Base-by-base conservation (phyloP, 2,888 invertebrate genomes). In the Pristionchus fissidentatus region DNA sequence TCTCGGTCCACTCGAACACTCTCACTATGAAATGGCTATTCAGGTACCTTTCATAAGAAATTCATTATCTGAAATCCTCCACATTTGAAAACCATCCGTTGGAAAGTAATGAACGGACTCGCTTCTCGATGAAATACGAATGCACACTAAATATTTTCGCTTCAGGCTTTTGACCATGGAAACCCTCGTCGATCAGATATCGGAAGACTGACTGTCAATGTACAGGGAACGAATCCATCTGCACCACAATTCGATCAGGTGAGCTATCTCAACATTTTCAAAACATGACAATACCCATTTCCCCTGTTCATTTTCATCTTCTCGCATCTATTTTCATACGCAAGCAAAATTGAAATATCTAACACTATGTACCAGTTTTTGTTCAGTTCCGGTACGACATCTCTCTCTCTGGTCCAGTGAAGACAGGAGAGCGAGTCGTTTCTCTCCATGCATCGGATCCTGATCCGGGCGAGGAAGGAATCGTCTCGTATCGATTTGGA, bases 231-330 rank as follows among this genome's bases (percentile, higher is more conserved):
- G 0, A 91, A 91, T 83, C 89, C 90, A 13, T 86, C 87, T 15
- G 87, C 90, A 8, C 91, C 91, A 0, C 88, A 88, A 35, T 91
- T 91, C 77, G 90, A 90, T 32, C 79, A 90, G 60, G 89, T 89
- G 15, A 43, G 85, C 77, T 49, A 4, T 1, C 38, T 60, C 60
- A 32, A 82, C 22, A 13, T n/a, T 15, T 13, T 57, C 29, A 57
- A 57, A 57, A 26, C 3, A 57, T 0, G n/a, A 32, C 5, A 52
- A 77, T 70, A 19, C 26, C 77, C 29, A 26, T 75, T 49, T 55
- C 55, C 46, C 10, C 13, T 55, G 43, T 19, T 38, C 29, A 19
- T 15, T 35, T n/a, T n/a, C n/a, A n/a, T n/a, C n/a, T n/a, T n/a
- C n/a, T n/a, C n/a, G n/a, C n/a, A n/a, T n/a, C n/a, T n/a, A n/a